phyloP scores from a whole-genome alignment of 2,113 vertebrate genomes.

The Caretta caretta region DNA sequence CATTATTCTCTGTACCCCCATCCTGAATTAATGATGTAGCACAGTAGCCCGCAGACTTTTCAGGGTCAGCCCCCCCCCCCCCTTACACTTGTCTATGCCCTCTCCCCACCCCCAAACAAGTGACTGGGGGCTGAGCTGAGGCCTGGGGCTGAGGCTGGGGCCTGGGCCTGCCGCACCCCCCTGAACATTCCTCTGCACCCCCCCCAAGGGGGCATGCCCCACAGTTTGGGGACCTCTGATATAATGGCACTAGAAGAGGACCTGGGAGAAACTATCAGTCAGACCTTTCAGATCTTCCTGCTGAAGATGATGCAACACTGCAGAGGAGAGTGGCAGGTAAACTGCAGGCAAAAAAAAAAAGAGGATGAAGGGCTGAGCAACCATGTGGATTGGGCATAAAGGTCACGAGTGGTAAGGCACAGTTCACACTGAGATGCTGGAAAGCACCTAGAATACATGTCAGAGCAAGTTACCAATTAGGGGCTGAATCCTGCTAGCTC shows the following conservation, averaged over 20 bases:
- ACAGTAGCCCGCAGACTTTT: no score
- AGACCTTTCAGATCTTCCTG: background rate
- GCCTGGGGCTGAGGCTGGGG: no score
- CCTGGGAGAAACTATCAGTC: background rate
- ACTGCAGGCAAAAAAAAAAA: background rate
- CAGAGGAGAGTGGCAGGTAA: background rate
- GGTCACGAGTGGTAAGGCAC: background rate
- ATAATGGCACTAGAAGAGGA: background rate
- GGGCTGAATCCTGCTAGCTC: background rate
- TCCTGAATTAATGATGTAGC: background rate
- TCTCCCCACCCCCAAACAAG: no score
- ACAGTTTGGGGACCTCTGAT: no score
- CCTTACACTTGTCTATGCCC: no score
- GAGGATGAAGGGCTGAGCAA: slow-evolving; percentile 24
- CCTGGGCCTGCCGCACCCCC: no score
- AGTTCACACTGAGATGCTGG: background rate
- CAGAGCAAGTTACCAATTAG: slow-evolving; percentile 40
- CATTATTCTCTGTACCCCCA: background rate
- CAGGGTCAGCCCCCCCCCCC: no score
- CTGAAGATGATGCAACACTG: background rate
- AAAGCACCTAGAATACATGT: slow-evolving; percentile 42
- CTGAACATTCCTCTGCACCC: no score
- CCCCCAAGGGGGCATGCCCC: no score
- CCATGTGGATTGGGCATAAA: background rate
- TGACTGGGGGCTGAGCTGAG: no score